Conservation (phyloP, 2,888 invertebrate genomes). For the Willowsia nigromaculata region DNA sequence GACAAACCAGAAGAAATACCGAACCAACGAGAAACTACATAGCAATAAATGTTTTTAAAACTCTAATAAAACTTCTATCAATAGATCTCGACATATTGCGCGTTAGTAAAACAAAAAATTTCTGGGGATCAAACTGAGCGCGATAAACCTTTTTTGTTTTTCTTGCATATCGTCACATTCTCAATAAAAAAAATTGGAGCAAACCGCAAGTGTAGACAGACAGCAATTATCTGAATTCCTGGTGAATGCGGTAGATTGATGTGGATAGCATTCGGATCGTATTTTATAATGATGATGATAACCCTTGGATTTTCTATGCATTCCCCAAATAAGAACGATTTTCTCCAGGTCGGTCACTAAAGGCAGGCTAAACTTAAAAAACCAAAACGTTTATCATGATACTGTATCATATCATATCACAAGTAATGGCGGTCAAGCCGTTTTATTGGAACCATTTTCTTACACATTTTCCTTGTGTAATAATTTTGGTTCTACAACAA, state of each 20-base stretch:
- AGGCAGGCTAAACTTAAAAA: neutral
- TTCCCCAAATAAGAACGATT: conserved; percentile 4
- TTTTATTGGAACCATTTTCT: conserved; percentile 57
- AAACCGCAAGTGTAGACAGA: conserved; percentile 51
- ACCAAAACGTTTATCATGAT: neutral
- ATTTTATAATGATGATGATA: conserved; percentile 27
- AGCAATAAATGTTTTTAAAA: neutral
- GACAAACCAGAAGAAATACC: neutral
- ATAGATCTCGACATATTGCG: neutral
- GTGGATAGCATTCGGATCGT: no score
- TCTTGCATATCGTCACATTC: neutral
- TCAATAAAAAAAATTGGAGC: conserved; percentile 23
- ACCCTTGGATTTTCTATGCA: neutral
- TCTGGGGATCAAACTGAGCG: conserved; percentile 3
- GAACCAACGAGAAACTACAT: neutral
- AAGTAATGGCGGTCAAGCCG: conserved; percentile 30
- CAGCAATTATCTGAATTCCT: conserved; percentile 56
- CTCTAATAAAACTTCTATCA: neutral
- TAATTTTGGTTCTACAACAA: conserved; percentile 24
- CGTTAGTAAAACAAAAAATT: neutral
- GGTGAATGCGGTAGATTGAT: neutral
- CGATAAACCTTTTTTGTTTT: neutral
- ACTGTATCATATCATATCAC: neutral
- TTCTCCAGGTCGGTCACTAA: conserved; percentile 49
- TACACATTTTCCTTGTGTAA: conserved; percentile 19